Percentiles rank a stretch among this genome's conserved stretches.
phyloP scores from a whole-genome alignment of 2,888 invertebrate species.

The Brenthis hecate region DNA sequence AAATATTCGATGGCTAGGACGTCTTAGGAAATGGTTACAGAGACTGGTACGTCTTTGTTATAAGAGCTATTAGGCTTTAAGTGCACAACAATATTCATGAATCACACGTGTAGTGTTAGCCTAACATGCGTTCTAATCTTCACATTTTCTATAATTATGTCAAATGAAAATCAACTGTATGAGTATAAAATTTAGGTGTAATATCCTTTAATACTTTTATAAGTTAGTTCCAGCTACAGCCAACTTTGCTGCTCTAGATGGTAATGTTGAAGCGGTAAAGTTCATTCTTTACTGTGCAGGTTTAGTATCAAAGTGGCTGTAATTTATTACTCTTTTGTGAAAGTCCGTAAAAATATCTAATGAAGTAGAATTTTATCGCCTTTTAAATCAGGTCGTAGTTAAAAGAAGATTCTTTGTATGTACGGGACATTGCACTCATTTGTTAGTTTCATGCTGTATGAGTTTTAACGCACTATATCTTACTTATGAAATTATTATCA shows the following conservation, averaged over 20 bases:
- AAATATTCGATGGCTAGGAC: no score
- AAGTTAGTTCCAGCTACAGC: slow-evolving; percentile 28
- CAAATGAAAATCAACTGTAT: slow-evolving; percentile 22
- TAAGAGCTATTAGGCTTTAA: slow-evolving; percentile 34
- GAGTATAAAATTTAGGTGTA: neutral
- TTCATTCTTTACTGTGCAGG: slow-evolving; percentile 42
- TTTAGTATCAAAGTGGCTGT: slow-evolving; percentile 37
- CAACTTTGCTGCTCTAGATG: slow-evolving; percentile 29
- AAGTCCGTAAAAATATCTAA: slow-evolving; percentile 35
- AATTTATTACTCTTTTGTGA: slow-evolving; percentile 33
- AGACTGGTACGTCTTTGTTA: slow-evolving; percentile 24
- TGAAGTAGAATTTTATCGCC: slow-evolving; percentile 29
- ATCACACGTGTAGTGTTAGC: slow-evolving; percentile 37
- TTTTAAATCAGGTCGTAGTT: slow-evolving; percentile 14
- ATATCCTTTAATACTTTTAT: slow-evolving; percentile 1
- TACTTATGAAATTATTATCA: no score
- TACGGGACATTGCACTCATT: neutral
- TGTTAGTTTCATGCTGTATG: no score
- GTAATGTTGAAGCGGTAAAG: slow-evolving; percentile 40
- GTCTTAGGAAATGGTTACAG: neutral
- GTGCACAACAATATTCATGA: slow-evolving; percentile 38
- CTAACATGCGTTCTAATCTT: slow-evolving; percentile 37
- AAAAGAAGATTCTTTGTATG: slow-evolving; percentile 9
- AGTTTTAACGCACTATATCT: no score
- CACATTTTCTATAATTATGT: slow-evolving; percentile 16